phyloP scores from a whole-genome alignment of 2,797 vertebrate genomes.

The Discoglossus pictus region DNA sequence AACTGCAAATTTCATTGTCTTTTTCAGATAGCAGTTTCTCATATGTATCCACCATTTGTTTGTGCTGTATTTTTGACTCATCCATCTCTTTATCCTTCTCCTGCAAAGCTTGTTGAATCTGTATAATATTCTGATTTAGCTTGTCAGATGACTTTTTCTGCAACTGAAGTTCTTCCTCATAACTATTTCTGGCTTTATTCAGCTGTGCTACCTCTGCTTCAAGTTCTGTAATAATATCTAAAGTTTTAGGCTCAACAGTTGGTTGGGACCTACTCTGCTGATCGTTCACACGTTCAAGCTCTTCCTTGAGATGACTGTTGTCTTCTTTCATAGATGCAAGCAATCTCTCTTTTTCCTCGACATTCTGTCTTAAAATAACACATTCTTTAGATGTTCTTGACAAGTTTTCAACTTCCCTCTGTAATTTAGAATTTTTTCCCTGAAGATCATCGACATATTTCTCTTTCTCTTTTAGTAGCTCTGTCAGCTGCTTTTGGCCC shows the following conservation, averaged over 20 bases:
- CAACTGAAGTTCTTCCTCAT: conserved; percentile 80
- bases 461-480: conserved; percentile 90
- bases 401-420: conserved; percentile 72
- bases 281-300: conserved; percentile 87
- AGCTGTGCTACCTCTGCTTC: conserved; percentile 88
- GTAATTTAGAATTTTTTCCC: conserved; percentile 71
- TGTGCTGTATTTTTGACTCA: conserved; percentile 77
- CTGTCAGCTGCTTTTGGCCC: conserved; percentile 87
- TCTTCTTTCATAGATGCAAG: conserved; percentile 94
- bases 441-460: conserved; percentile 78
- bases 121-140: conserved; percentile 74
- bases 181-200: conserved; percentile 71
- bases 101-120: conserved; percentile 81
- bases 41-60: conserved; percentile 83
- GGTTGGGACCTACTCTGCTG: conserved; percentile 82
- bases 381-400: conserved; percentile 66
- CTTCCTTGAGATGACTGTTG: conserved; percentile 94
- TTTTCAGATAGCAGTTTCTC: conserved; percentile 81
- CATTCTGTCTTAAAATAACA: conserved; percentile 71
- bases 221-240: conserved; percentile 88
- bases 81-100: conserved; percentile 84
- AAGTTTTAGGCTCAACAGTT: conserved; percentile 80
- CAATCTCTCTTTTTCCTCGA: conserved; percentile 90
- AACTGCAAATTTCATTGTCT: conserved; percentile 83
- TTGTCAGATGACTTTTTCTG: conserved; percentile 80